A percentile compares a stretch with the other conserved stretches of the same genome.
Conservation (phyloP, 2,888 invertebrate species). For the Chirona hameri region DNA sequence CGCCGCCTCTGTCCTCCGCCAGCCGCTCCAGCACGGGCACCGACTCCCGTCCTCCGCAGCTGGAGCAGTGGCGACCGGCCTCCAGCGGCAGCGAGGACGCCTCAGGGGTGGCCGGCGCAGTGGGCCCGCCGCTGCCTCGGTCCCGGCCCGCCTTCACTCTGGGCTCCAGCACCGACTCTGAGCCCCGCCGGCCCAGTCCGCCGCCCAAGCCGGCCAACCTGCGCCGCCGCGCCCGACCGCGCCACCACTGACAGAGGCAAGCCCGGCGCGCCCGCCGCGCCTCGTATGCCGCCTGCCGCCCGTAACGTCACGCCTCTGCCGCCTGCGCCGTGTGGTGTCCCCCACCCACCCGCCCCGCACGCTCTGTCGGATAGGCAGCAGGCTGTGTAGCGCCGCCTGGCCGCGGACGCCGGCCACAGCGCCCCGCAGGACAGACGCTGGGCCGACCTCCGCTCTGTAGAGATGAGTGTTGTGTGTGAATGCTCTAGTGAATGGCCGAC, state of each 20-base stretch:
- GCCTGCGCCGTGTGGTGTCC: no score
- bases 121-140: neutral
- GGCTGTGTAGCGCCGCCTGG: neutral
- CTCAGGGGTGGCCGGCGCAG: neutral
- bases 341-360: neutral
- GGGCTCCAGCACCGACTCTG: slow-evolving; percentile 2
- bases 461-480: no score
- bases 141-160: neutral
- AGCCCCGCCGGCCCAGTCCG: slow-evolving; percentile 5
- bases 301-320: neutral
- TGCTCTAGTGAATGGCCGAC: no score
- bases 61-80: neutral
- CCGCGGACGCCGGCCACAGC: neutral
- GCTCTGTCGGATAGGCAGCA: neutral
- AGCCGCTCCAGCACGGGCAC: neutral
- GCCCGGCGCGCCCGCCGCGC: neutral
- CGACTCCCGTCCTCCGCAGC: neutral
- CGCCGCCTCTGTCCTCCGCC: neutral
- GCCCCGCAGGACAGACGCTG: neutral
- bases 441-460: no score
- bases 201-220: slow-evolving; percentile 10
- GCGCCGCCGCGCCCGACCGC: slow-evolving; percentile 8
- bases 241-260: slow-evolving; percentile 13
- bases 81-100: neutral
- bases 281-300: neutral